Conservation (phyloP, 2,888 invertebrate genomes). For the Schizaphis graminum region DNA sequence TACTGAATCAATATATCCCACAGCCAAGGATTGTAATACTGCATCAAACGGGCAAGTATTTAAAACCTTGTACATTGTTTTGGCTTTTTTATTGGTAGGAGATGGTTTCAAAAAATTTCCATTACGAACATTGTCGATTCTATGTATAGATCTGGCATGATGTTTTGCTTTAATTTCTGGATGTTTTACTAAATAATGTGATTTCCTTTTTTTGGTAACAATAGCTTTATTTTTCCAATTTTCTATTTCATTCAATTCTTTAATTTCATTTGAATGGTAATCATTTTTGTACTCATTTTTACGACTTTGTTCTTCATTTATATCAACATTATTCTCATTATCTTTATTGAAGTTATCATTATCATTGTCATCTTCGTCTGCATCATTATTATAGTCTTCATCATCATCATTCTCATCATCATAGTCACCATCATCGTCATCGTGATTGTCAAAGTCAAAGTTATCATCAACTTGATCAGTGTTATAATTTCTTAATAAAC, state of each 20-base stretch:
- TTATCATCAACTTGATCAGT: neutral
- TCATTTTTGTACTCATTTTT: neutral
- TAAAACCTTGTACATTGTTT: neutral
- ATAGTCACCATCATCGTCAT: no score
- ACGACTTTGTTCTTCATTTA: neutral
- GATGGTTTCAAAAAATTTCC: neutral
- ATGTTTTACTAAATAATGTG: neutral
- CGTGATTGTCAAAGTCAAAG: neutral
- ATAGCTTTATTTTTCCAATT: conserved; percentile 16
- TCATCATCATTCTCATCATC: no score
- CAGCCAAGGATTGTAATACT: neutral
- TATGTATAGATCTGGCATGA: neutral
- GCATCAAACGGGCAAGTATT: conserved; percentile 8
- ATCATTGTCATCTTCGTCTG: neutral
- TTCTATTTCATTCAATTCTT: neutral
- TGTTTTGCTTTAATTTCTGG: neutral
- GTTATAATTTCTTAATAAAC: no score
- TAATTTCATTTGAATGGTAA: neutral
- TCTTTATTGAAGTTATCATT: neutral
- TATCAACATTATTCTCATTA: neutral
- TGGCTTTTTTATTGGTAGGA: neutral
- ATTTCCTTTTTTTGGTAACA: neutral
- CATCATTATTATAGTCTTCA: neutral
- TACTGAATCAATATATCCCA: neutral
- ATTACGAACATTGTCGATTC: neutral